Evolutionary conservation across 2,888 invertebrate genomes (phyloP), one percentile per base, ranked within the genome.

Genomic region (Suillia variegata): DNA sequence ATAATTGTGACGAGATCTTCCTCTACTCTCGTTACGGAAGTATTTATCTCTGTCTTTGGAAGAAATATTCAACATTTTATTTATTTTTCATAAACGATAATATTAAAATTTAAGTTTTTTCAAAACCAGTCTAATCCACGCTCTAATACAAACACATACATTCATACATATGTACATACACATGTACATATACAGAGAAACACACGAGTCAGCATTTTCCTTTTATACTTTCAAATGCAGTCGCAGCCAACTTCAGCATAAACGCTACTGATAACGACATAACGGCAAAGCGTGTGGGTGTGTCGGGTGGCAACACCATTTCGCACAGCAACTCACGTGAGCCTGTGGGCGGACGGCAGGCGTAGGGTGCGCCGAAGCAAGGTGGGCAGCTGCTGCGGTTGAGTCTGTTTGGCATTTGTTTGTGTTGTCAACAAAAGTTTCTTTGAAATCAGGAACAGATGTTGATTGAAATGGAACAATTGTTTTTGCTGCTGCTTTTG

Each of bases 361-460:
- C 62, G 68, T 62, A 61, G 56, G 42, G n/a, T 13, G 52, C 31
- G 50, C 1, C 24, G n/a, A n/a, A 34, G 38, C 15, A 20, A n/a
- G 66, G 67, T 68, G 72, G 70, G 54, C 17, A n/a, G n/a, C n/a
- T 56, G 17, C 48, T 59, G 59, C 56, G 61, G 59, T 56, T 59
- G 57, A 49, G 52, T 50, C 55, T 61, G 52, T 54, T 63, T 61
- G 61, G 63, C 74, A 75, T 75, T 73, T 74, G 74, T 75, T 74
- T 74, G 75, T 74, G 74, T 75, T 74, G 74, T 74, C 74, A 75
- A 74, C 75, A 75, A 74, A 75, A 75, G 75, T 75, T 79, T 71
- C 79, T 80, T 78, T 78, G 80, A 79, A 77, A 78, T 78, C 78
- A 78, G 67, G 67, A 80, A 77, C 78, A 78, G 78, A 78, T 79